Base-by-base conservation (phyloP, 2,113 vertebrate species). In the Triplophysa tibetana region DNA sequence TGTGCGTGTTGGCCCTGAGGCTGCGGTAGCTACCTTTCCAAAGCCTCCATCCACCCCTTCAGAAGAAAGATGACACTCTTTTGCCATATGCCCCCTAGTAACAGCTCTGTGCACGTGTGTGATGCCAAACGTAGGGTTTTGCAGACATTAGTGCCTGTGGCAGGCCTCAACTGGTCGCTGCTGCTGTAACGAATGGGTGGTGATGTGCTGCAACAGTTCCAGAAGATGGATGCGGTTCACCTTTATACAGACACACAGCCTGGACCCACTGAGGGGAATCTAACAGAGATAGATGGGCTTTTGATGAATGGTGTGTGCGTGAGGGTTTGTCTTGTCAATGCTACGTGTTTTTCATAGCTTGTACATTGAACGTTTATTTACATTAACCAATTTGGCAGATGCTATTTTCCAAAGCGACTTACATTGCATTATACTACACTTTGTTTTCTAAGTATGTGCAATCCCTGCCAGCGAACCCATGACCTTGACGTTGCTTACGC, bases 151-250 rank as follows among this genome's bases (percentile, higher is more conserved):
- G 41, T 52, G 24, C 67, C 69, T 77, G 21, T 81, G 81, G 73
- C 83, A 83, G 81, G 45, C 50, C 52, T 29, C 24, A 38, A 69
- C 67, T 70, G 62, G 70, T 38, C 45, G 19, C 52, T 73, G 78
- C 75, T 65, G 56, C 77, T 56, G 73, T 83, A 79, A 86, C 63
- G 82, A 82, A 82, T 60, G 78, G 64, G 70, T 79, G 76, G 52
- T 79, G 50, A 52, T 81, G 67, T 64, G 50, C 61, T 19, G 60
- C 58, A 61, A 61, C 52, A 56, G 38, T 80, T 77, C 63, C 14
- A 23, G 64, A 68, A 83, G 85, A 86, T 85, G 81, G 77, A 85
- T 83, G 83, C 10, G 38, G 67, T 78, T 85, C 73, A 75, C 68
- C 79, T 86, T 86, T 80, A 85, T 79, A 77, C 73, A 85, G 76